Conservation (phyloP, 2,888 invertebrate species). For the Habrosyne pyritoides region DNA sequence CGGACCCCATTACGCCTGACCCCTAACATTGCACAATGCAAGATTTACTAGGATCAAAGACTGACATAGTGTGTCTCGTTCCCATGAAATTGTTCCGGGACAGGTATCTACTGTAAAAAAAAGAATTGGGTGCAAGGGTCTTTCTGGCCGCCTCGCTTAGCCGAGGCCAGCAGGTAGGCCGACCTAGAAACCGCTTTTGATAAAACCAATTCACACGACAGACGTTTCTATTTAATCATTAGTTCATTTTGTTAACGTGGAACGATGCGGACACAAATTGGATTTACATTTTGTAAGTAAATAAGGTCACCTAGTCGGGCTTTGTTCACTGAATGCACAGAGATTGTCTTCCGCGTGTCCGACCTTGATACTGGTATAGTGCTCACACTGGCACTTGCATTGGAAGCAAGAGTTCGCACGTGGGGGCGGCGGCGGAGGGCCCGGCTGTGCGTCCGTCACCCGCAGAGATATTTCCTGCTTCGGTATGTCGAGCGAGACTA, state of each 20-base stretch:
- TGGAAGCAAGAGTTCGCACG: conserved; percentile 28
- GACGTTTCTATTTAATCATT: conserved; percentile 34
- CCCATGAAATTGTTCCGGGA: conserved; percentile 72
- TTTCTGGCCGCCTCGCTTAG: conserved; percentile 48
- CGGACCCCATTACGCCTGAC: conserved; percentile 28
- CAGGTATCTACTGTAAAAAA: conserved; percentile 67
- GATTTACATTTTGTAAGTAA: conserved; percentile 54
- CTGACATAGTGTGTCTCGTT: conserved; percentile 43
- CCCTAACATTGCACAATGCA: conserved; percentile 26
- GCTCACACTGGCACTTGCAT: conserved; percentile 38
- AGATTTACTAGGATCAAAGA: conserved; percentile 15
- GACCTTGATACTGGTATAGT: conserved; percentile 62
- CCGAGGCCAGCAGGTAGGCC: conserved; percentile 35
- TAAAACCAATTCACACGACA: conserved; percentile 61
- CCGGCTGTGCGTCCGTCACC: conserved; percentile 39
- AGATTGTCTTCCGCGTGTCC: conserved; percentile 79
- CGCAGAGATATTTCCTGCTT: conserved; percentile 55
- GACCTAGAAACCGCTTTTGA: conserved; percentile 55
- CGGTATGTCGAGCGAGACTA: conserved; percentile 29
- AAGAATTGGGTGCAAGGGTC: conserved; percentile 58
- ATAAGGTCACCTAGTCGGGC: conserved; percentile 68
- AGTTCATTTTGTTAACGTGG: conserved; percentile 27
- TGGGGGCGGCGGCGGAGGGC: conserved; percentile 25
- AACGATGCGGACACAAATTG: conserved; percentile 35
- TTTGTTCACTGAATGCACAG: conserved; percentile 60